Base-by-base conservation (phyloP, 2,888 invertebrate genomes). In the Ferrisia virgata region DNA sequence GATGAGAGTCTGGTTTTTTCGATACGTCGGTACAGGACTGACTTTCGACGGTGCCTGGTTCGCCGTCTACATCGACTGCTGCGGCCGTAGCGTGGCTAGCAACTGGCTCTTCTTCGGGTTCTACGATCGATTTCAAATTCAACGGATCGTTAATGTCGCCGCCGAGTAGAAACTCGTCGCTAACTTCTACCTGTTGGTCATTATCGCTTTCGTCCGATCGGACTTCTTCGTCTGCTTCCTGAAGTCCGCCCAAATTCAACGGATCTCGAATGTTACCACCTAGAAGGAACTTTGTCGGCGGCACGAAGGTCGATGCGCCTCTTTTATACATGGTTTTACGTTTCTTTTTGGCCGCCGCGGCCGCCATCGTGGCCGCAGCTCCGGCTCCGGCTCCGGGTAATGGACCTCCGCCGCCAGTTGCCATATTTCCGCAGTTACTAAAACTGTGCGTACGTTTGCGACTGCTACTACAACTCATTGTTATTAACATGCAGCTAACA, bases 241-340 rank as follows among this genome's bases (percentile, higher is more conserved):
- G 95, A 87, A 98, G 91, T 88, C 97, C 96, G 88, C 96, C 96
- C 85, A 98, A 89, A 90, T 98, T 98, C 76, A 98, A 89, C 0
- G 98, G 98, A 90, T 98, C 98, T 86, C 94, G 94, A 86, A 97
- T 97, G 89, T 96, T 98, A 9, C 98, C 98, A 72, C 98, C 98
- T 1, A 98, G 91, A 4, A 96, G 90, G 89, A 98, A 98, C 89
- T 97, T 97, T 0, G 96, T 96, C 0, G 98, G 97, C 82, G 96
- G 93, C 87, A 96, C 80, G 22, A 84, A 69, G 0, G 79, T 80
- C 9, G 58, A 6, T 22, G 31, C 25, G 15, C 53, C 53, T 1
- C 69, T 18, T 31, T 64, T 79, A 40, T 58, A 84, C 31, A 39
- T 39, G 0, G 36, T 80, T 28, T 84, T 84, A 11, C 79, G 79